Base-by-base conservation (phyloP, 2,797 vertebrate species). In the Melopsittacus undulatus region DNA sequence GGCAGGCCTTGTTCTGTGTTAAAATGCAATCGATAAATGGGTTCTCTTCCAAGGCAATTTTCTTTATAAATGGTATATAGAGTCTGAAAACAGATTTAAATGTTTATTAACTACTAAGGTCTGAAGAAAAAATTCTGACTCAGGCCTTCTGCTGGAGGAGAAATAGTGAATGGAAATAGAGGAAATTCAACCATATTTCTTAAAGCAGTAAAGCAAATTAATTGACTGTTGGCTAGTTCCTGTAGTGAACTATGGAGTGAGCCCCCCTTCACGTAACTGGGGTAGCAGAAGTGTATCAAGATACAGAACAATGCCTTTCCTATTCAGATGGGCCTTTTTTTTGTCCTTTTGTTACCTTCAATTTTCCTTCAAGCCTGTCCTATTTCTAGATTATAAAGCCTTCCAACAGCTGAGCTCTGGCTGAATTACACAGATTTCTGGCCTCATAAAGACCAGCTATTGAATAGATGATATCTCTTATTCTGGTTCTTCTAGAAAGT, bases 371-470 rank as follows among this genome's bases (percentile, higher is more conserved):
- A 66, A 78, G 22, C 24, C 32, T 67, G 13, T 57, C 59, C 43
- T 92, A 4, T 89, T 91, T 82, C 32, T 92, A 48, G 49, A 27
- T 64, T 75, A 68, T 77, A 32, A 6, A 52, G 34, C 13, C 36
- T 87, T 48, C 46, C 23, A 69, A 38, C 36, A 69, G 57, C 62
- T 73, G 26, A 69, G 30, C 75, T 72, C 10, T 59, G 52, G 36
- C 46, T 73, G 59, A 88, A 43, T 62, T 76, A 27, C 46, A 14
- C 36, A 72, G 34, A 13, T 87, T 85, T 85, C 81, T 89, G 56
- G 18, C 14, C 29, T 16, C 0, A 0, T 72, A 34, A 82, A 67
- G 67, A 48, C 40, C 26, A 81, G 0, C 34, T 86, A 2, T 10
- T 3, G 6, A 87, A 48, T 15, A 66, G 62, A 23, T 59, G 21